A percentile compares a stretch with the other conserved stretches of the same genome.
phyloP scores from a whole-genome alignment of 2,113 vertebrate genomes.

The Halcyon senegalensis region DNA sequence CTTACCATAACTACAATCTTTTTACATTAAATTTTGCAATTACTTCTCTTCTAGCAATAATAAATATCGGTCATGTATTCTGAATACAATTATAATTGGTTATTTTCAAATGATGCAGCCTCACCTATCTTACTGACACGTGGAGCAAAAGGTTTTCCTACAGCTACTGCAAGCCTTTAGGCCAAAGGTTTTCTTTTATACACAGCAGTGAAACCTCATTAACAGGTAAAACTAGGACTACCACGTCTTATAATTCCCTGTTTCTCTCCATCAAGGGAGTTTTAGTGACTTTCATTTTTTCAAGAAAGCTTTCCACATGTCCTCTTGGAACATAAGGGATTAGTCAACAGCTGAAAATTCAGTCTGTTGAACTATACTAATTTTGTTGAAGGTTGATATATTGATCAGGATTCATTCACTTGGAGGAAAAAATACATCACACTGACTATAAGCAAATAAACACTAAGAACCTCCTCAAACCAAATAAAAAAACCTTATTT shows the following conservation, averaged over 20 bases:
- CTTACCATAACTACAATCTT: background rate
- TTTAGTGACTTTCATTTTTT: background rate
- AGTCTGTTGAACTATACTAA: background rate
- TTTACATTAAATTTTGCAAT: background rate
- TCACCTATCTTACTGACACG: background rate
- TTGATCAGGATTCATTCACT: background rate
- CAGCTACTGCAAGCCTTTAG: background rate
- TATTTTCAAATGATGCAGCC: background rate
- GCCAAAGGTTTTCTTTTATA: background rate
- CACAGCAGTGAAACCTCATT: background rate
- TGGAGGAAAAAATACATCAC: background rate
- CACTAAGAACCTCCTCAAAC: background rate
- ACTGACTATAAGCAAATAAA: background rate
- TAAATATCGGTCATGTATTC: background rate
- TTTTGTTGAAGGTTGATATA: background rate
- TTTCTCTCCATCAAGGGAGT: background rate
- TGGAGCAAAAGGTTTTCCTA: background rate
- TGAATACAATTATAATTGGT: background rate
- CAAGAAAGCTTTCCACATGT: background rate
- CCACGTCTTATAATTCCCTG: background rate
- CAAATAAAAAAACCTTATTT: background rate
- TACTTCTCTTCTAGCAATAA: background rate
- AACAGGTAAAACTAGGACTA: background rate
- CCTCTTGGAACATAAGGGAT: background rate
- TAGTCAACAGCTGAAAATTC: background rate